Base-by-base conservation (phyloP, 92 coral and sea anemone species). In the Epizoanthus rinbou region DNA sequence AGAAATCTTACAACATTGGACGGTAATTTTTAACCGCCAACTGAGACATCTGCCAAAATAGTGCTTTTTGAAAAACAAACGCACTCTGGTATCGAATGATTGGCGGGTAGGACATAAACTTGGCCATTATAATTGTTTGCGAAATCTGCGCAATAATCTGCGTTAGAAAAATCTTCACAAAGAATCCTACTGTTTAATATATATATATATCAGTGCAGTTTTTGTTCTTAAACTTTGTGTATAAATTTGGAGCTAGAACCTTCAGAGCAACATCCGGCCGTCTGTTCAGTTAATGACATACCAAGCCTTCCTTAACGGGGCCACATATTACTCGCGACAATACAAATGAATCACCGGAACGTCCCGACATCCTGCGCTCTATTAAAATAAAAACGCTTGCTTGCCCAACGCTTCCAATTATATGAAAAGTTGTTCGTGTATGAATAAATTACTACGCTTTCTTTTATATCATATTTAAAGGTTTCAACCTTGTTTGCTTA, bases 261-360 rank as follows among this genome's bases (percentile, higher is more conserved):
- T 43, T 21, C 39, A 21, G 1, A 19, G 71, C 39, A 39, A 60
- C 71, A 35, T 62, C 82, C 57, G 82, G 70, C 71, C 82, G 64
- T 62, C 82, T 78, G 82, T 52, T 39, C 54, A 35, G 69, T 54
- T 78, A 60, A 78, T 62, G 71, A 78, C 71, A 25, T 39, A 21
- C 58, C 71, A 78, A 78, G 70, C 24, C 70, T 39, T 60, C 72
- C 23, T 62, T 60, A 78, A 78, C 82, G 82, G 82, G 53, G 70
- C 71, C 57, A 62, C 5, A 43, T 78, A 22, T 78, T 78, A 60
- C 65, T 35, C 24, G 4, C 18, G 24, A 78, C 71, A 78, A 78
- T 60, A 78, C 57, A 60, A 60, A 78, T 58, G 62, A 43, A 78
- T 21, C 70, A 60, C 82, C 82, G 82, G 71, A 60, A 59, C 56